A percentile compares a stretch with the other conserved stretches of the same genome.
phyloP scores from a whole-genome alignment of 2,888 invertebrate species.

The Chirona hameri region DNA sequence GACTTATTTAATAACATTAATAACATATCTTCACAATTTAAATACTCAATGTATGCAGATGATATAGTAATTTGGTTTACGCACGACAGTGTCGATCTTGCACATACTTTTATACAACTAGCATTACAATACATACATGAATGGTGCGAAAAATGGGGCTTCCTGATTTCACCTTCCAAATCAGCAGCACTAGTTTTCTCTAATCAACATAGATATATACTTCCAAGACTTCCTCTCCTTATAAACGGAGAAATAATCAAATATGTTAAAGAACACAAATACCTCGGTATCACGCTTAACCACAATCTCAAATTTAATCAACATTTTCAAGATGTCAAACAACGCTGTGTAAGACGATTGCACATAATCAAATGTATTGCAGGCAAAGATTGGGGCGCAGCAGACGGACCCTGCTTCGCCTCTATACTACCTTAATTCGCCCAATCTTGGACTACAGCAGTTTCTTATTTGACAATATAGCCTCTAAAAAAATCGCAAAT shows the following conservation, averaged over 20 bases:
- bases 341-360: too few species aligned
- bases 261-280: too few species aligned
- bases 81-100: background rate
- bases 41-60: background rate
- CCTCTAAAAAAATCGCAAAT: background rate
- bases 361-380: too few species aligned
- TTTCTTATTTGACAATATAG: background rate
- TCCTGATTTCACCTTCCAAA: too few species aligned
- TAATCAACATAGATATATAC: too few species aligned
- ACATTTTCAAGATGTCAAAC: background rate
- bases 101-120: background rate
- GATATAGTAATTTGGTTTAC: too few species aligned
- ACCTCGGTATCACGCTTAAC: too few species aligned
- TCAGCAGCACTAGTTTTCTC: too few species aligned
- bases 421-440: background rate
- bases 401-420: background rate
- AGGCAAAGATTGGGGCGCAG: background rate
- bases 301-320: background rate
- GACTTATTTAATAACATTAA: too few species aligned
- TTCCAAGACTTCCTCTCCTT: too few species aligned
- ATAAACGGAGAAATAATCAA: too few species aligned
- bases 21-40: background rate
- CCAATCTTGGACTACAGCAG: background rate
- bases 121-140: background rate
- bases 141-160: too few species aligned